A percentile compares a stretch with the other conserved stretches of the same genome.
phyloP scores from a whole-genome alignment of 2,113 vertebrate genomes.

The Micromys minutus region DNA sequence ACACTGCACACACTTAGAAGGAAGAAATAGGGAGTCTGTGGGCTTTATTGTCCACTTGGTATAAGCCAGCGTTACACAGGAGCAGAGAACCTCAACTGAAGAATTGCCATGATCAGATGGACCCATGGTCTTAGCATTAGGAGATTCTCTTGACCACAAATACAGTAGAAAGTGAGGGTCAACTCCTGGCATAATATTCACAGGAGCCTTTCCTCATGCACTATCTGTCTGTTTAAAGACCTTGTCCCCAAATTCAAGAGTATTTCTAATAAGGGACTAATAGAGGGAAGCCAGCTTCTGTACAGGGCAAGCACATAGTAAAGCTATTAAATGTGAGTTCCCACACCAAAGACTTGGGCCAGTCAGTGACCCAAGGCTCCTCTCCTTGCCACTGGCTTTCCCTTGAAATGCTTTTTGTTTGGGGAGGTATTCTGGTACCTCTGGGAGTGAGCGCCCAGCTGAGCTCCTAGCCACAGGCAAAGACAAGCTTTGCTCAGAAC shows the following conservation, averaged over 20 bases:
- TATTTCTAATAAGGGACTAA: constrained; percentile 81
- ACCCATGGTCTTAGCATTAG: constrained; percentile 52
- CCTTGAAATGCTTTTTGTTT: constrained; percentile 89
- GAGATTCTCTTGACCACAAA: background rate
- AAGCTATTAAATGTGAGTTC: constrained; percentile 87
- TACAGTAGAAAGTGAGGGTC: constrained; percentile 69
- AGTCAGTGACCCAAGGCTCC: constrained; percentile 81
- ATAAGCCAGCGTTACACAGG: background rate
- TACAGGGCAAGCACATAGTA: constrained; percentile 73
- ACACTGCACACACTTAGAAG: background rate
- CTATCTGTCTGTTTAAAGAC: constrained; percentile 70
- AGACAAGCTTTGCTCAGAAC: constrained; percentile 55
- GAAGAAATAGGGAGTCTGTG: background rate
- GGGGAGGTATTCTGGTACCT: constrained; percentile 77
- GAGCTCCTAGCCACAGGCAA: constrained; percentile 69
- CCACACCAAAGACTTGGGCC: constrained; percentile 81
- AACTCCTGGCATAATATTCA: constrained; percentile 82
- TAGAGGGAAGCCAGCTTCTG: constrained; percentile 77
- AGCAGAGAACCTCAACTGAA: background rate
- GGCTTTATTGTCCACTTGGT: background rate
- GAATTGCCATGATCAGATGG: background rate
- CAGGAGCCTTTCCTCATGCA: constrained; percentile 68
- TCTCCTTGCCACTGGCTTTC: constrained; percentile 83
- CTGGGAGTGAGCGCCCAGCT: constrained; percentile 71
- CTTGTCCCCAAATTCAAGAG: constrained; percentile 82